Conservation (phyloP, 2,113 vertebrate genomes). For the Galbula dea region DNA sequence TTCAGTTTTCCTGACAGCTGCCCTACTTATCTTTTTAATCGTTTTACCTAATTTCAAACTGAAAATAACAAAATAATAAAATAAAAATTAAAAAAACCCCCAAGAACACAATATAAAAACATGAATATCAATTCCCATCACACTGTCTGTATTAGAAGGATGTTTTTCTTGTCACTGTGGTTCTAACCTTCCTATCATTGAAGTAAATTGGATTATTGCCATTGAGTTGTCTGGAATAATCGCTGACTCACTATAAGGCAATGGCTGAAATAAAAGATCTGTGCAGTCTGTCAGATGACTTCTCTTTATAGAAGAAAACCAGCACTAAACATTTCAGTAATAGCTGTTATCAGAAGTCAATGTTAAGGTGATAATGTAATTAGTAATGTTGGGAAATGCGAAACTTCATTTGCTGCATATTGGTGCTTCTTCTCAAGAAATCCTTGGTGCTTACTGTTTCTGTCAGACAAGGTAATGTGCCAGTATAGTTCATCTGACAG, state of each 20-base stretch:
- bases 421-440: constrained; percentile 3
- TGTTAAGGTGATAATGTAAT: constrained; percentile 25
- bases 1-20: neutral
- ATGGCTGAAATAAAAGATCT: neutral
- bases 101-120: neutral
- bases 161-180: neutral
- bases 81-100: rapidly evolving
- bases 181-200: neutral
- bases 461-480: neutral
- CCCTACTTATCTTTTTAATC: neutral
- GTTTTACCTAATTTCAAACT: neutral
- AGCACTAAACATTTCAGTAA: neutral
- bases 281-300: neutral
- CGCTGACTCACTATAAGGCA: neutral
- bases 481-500: neutral
- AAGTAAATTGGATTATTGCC: neutral
- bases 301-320: neutral
- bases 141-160: neutral
- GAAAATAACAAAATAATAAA: neutral
- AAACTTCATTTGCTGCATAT: neutral
- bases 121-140: neutral
- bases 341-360: neutral
- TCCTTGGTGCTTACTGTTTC: constrained; percentile 5
- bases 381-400: neutral
- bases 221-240: neutral